Evolutionary conservation across 2,888 invertebrate species (phyloP), one percentile per base, ranked within the genome.

Genomic region (Deilephila porcellus): DNA sequence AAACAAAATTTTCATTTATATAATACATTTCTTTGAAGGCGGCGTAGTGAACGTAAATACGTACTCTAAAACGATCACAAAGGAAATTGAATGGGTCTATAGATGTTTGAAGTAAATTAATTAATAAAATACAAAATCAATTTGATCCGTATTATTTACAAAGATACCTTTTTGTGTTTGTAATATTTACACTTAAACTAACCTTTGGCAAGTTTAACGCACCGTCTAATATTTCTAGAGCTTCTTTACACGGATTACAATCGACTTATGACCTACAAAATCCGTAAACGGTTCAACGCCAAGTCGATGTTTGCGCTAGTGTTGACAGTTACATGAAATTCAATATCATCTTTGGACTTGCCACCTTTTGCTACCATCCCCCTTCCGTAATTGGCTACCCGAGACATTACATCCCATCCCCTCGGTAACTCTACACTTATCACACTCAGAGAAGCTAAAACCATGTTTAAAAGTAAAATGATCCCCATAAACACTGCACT

Each of bases 351-450:
- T 64, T n/a, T 63, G 14, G 45, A 64, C 20, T 64, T 45, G 64
- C 53, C 70, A 52, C 56, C 29, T 56, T 25, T 56, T 56, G 56
- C 29, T 25, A 32, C 37, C 34, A 34, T 37, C 72, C 71, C 52
- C 37, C 60, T 73, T 75, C 73, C 53, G 20, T 86, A 85, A 86
- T 86, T 86, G 84, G 84, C 81, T 79, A 78, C 76, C 78, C 74
- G 77, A 82, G 45, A 45, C 45, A 76, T 77, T 77, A 75, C 81
- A 76, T 78, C 78, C 80, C 76, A 71, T 74, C 78, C 74, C 83
- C 52, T 81, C 81, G 70, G 79, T 72, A 78, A 76, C 75, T 75
- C 78, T 76, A 80, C 78, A 76, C 77, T 76, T 78, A 73, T 74
- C 74, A 71, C 73, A 25, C 34, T 72, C 76, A 73, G 75, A 81